Evolutionary conservation across 2,888 invertebrate genomes (phyloP).

Genomic region (Eupithecia dodoneata): DNA sequence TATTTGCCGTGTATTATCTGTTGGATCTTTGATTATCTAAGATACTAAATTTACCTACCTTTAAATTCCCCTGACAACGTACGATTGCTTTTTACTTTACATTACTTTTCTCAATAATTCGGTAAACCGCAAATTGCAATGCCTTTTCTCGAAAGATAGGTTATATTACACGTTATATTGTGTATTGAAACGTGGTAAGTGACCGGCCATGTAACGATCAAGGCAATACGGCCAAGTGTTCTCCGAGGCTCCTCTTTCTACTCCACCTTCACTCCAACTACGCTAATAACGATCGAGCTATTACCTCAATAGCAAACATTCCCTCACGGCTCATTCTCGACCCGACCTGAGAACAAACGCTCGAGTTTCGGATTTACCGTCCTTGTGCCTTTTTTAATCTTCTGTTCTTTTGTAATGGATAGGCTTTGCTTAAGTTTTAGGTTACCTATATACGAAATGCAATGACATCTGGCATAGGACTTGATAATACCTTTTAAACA

Average conservation of each 20-base stretch:
- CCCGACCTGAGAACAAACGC: background rate
- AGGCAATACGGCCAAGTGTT: slow-evolving; percentile 43
- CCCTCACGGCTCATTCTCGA: slow-evolving; percentile 34
- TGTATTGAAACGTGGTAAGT: slow-evolving; percentile 25
- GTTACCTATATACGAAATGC: background rate
- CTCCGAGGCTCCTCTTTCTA: slow-evolving; percentile 38
- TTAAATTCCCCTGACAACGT: background rate
- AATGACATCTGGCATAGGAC: background rate
- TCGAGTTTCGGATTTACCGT: background rate
- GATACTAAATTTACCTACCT: background rate
- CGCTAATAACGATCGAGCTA: slow-evolving; percentile 62
- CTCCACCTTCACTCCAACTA: too few relatives aligned
- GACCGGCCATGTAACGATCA: slow-evolving; percentile 39
- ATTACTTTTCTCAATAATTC: background rate
- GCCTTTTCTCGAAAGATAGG: background rate
- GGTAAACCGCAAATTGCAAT: background rate
- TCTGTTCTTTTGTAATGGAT: background rate
- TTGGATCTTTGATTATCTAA: background rate
- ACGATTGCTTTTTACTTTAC: background rate
- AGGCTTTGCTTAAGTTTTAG: background rate
- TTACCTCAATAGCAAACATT: slow-evolving; percentile 62
- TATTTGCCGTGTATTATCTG: background rate
- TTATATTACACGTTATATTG: background rate
- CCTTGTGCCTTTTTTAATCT: background rate
- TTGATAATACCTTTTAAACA: background rate